These are phyloP conservation scores for Harpalus rubripes DNA, from an alignment of 2,888 invertebrate genomes.

Conservation along the genomic window DNA sequence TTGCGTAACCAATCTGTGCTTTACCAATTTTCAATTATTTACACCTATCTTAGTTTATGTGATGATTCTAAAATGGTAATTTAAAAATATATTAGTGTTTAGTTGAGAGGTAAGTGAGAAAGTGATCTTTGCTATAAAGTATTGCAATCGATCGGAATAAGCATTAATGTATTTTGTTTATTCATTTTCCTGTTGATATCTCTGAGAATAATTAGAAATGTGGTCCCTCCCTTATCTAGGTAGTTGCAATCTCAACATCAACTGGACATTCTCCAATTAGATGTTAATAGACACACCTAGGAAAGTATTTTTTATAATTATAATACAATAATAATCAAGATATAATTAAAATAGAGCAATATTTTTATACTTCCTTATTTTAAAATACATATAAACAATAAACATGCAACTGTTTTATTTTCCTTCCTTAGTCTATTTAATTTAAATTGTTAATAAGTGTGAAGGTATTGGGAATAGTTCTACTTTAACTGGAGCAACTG, in stretches of 20 bases:
- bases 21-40: slow-evolving; percentile 48
- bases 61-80: background rate
- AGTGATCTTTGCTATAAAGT: slow-evolving; percentile 40
- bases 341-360: slow-evolving; percentile 30
- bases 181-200: slow-evolving; percentile 11
- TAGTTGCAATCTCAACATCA: background rate
- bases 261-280: slow-evolving; percentile 25
- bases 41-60: slow-evolving; percentile 30
- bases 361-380: slow-evolving; percentile 41
- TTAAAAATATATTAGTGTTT: background rate
- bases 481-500: background rate
- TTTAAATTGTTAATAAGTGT: slow-evolving; percentile 27
- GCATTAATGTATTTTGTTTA: slow-evolving; percentile 37
- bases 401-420: slow-evolving; percentile 20
- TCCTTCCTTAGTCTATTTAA: slow-evolving; percentile 28
- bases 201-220: background rate
- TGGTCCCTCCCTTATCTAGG: slow-evolving; percentile 3
- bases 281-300: slow-evolving; percentile 50
- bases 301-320: slow-evolving; percentile 42
- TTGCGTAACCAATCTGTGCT: slow-evolving; percentile 25
- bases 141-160: background rate
- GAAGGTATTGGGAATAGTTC: background rate
- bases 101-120: slow-evolving; percentile 29
- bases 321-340: slow-evolving; percentile 20
- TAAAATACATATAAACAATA: slow-evolving; percentile 17